Base-by-base conservation (phyloP, 2,113 vertebrate genomes). In the Strix aluco region DNA sequence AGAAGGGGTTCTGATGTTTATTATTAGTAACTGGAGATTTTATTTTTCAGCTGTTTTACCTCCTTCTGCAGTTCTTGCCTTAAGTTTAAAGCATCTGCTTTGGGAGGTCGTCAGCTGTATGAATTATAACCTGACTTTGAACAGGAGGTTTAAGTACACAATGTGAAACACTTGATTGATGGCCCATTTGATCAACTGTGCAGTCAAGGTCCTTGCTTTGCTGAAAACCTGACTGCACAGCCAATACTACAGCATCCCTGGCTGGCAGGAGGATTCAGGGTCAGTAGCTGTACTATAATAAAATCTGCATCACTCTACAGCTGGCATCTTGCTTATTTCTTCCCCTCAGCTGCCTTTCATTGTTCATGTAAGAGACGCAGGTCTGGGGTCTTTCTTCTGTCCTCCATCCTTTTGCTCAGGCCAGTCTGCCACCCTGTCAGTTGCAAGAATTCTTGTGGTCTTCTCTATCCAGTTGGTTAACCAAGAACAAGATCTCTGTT, bases 131-230 rank as follows among this genome's bases (percentile, higher is more conserved):
- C 70, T 87, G 70, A 73, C 91, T 95, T 95, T 82, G 84, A 89
- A 32, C 73, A 88, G 58, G 92, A 93, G 46, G 51, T 77, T 94
- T 95, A 94, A 94, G 81, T 90, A 97, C 81, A 91, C 90, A 85
- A 85, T 85, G 77, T 87, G 86, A 96, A 88, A 80, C 77, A 65
- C 32, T 87, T 94, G 91, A 97, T 59, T 94, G 94, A 97, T 97
- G 91, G 86, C 70, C 62, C 51, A 0, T 92, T 95, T 96, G 84
- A 97, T 92, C 84, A 95, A 23, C 78, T 91, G 54, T 90, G 84
- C 59, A 95, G 58, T 58, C 84, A 96, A 46, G 78, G 66, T 88
- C 78, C 70, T 94, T 92, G 54, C 49, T 95, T 40, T 73, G 46
- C 54, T 85, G 62, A 73, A 96, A 92, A 81, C 54, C 46, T 82